Conservation (phyloP, 2,797 vertebrate species). For the Stomatorhinus walkeri region DNA sequence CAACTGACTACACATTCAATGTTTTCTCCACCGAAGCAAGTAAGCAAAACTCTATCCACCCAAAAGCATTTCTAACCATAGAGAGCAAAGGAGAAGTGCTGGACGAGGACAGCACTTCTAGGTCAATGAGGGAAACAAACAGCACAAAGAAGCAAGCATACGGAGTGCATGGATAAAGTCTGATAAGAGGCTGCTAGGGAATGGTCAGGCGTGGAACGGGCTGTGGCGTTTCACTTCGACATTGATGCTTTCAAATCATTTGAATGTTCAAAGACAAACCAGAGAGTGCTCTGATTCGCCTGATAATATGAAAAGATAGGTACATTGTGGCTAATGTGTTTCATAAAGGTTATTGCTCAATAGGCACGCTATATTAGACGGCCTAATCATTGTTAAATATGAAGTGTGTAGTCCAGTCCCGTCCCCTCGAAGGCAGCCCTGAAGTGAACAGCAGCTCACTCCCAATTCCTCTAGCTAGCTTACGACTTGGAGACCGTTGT, state of each 20-base stretch:
- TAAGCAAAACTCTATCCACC: slow-evolving; percentile 50
- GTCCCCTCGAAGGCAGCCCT: slow-evolving; percentile 23
- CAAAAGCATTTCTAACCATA: slow-evolving; percentile 39
- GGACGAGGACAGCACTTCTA: slow-evolving; percentile 15
- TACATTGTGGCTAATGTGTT: slow-evolving; percentile 28
- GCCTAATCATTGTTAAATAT: neutral
- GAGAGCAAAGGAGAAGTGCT: slow-evolving; percentile 15
- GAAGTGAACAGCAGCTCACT: neutral
- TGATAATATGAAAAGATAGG: slow-evolving; percentile 13
- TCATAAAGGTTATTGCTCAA: slow-evolving; percentile 62
- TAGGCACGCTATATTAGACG: slow-evolving; percentile 30
- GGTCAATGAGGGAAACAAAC: neutral
- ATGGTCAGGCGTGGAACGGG: neutral
- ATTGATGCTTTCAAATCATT: neutral
- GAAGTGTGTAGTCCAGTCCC: slow-evolving; percentile 30
- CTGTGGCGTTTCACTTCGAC: neutral
- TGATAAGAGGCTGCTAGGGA: slow-evolving; percentile 1
- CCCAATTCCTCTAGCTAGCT: neutral
- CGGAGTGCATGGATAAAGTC: neutral
- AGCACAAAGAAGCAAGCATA: neutral
- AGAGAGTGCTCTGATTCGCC: slow-evolving; percentile 3
- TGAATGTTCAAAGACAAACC: slow-evolving; percentile 2
- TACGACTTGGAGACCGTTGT: neutral
- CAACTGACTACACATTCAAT: slow-evolving; percentile 52
- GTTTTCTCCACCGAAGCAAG: slow-evolving; percentile 54